A percentile compares a stretch with the other conserved stretches of the same genome.
phyloP scores from a whole-genome alignment of 2,113 vertebrate species.

The Dissostichus mawsoni region DNA sequence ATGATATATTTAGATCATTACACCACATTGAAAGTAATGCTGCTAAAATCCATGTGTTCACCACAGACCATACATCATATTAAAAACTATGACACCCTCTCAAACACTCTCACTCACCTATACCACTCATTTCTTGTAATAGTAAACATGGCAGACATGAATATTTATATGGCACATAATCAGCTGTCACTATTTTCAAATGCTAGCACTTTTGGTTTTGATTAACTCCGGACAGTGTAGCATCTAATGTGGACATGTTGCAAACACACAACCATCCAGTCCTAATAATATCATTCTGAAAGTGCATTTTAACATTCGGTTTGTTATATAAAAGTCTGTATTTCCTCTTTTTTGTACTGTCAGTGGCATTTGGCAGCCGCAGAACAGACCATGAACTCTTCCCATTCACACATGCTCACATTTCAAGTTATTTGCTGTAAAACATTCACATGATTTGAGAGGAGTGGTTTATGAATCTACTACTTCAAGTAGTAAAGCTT shows the following conservation, averaged over 20 bases:
- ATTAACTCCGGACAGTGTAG: constrained; percentile 28
- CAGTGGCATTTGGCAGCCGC: constrained; percentile 43
- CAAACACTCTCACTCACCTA: constrained; percentile 37
- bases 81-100: constrained; percentile 16
- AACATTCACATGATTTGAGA: constrained; percentile 58
- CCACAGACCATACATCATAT: constrained; percentile 19
- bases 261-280: constrained; percentile 33
- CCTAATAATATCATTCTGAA: constrained; percentile 52
- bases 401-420: constrained; percentile 23
- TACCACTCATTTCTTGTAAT: constrained; percentile 25
- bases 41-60: constrained; percentile 28
- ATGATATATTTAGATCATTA: constrained; percentile 43
- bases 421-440: constrained; percentile 61
- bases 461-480: constrained; percentile 45
- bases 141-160: constrained; percentile 47
- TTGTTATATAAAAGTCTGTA: constrained; percentile 19
- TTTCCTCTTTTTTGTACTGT: constrained; percentile 47
- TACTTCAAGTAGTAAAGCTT: constrained; percentile 33
- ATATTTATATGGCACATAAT: constrained; percentile 59
- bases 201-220: constrained; percentile 55
- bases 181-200: constrained; percentile 30
- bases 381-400: constrained; percentile 9
- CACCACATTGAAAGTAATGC: constrained; percentile 28
- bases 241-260: constrained; percentile 22
- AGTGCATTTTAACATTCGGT: constrained; percentile 74